Conservation (phyloP, 2,797 vertebrate species). For the Pseudomugil gertrudae region DNA sequence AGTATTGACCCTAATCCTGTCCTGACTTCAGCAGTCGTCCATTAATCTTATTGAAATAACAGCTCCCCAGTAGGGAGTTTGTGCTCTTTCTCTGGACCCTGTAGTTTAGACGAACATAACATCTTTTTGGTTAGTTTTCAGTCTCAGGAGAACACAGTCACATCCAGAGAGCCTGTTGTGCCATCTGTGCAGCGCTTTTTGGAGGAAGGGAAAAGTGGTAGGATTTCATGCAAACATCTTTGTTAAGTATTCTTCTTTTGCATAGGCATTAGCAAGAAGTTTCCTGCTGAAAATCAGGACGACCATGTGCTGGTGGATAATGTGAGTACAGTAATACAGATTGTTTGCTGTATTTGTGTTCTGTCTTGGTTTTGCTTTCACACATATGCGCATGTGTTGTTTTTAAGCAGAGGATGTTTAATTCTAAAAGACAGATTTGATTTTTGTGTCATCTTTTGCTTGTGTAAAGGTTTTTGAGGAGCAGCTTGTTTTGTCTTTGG, state of each 20-base stretch:
- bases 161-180: conserved; percentile 37
- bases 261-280: conserved; percentile 50
- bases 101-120: conserved; percentile 46
- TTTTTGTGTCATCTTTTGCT: conserved; percentile 9
- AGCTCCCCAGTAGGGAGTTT: conserved; percentile 47
- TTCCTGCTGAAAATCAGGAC: conserved; percentile 48
- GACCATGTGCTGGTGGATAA: conserved; percentile 58
- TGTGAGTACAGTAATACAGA: conserved; percentile 62
- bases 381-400: conserved; percentile 11
- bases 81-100: conserved; percentile 54
- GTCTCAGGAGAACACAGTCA: conserved; percentile 39
- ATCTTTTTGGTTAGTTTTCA: conserved; percentile 44
- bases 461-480: conserved; percentile 79
- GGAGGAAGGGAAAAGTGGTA: conserved; percentile 7
- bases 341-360: conserved; percentile 11
- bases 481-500: conserved; percentile 75
- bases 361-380: conserved; percentile 2
- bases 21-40: conserved; percentile 45
- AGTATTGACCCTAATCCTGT: conserved; percentile 69
- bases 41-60: conserved; percentile 65
- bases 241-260: conserved; percentile 54
- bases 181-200: conserved; percentile 15
- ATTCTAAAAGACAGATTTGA: not conserved
- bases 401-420: conserved; percentile 12
- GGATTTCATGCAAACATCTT: conserved; percentile 31